Percentiles rank a stretch among this genome's conserved stretches.
phyloP scores from a whole-genome alignment of 2,113 vertebrate genomes.

The Brachyhypopomus occidentalis region DNA sequence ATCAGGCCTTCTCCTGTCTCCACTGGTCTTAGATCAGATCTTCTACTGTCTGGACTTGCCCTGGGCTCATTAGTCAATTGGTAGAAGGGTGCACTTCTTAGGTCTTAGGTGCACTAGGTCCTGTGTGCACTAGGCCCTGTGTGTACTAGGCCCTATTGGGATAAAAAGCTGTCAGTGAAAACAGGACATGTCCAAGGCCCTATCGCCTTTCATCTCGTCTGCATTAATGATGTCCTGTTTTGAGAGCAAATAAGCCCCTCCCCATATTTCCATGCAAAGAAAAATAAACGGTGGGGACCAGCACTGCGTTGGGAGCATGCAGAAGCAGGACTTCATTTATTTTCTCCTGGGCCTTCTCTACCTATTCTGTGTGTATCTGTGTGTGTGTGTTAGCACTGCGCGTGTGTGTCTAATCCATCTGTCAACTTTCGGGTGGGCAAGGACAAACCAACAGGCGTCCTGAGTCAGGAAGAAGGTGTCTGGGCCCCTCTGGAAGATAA shows the following conservation, averaged over 20 bases:
- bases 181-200: slow-evolving; percentile 58
- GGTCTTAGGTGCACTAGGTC: too few species aligned
- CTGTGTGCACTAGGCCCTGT: too few species aligned
- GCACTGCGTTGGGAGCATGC: slow-evolving; percentile 52
- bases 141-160: slow-evolving; percentile 12
- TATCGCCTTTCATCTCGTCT: slow-evolving; percentile 68
- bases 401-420: slow-evolving; percentile 35
- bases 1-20: not conserved
- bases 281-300: slow-evolving; percentile 54
- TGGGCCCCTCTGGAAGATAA: slow-evolving; percentile 16
- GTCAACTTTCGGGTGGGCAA: slow-evolving; percentile 68
- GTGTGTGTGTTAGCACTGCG: slow-evolving; percentile 41
- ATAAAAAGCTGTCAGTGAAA: slow-evolving; percentile 61
- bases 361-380: slow-evolving; percentile 50
- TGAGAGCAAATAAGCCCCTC: slow-evolving; percentile 57
- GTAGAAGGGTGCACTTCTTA: too few species aligned
- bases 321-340: slow-evolving; percentile 61
- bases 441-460: slow-evolving; percentile 66
- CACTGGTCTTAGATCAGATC: too few species aligned
- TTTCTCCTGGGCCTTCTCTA: slow-evolving; percentile 61
- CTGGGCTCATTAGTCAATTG: not conserved
- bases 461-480: slow-evolving; percentile 41
- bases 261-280: slow-evolving; percentile 56
- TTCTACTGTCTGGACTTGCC: not conserved
- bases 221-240: slow-evolving; percentile 70